Evolutionary conservation across 2,113 vertebrate genomes (phyloP).

Genomic region (Pogona vitticeps): DNA sequence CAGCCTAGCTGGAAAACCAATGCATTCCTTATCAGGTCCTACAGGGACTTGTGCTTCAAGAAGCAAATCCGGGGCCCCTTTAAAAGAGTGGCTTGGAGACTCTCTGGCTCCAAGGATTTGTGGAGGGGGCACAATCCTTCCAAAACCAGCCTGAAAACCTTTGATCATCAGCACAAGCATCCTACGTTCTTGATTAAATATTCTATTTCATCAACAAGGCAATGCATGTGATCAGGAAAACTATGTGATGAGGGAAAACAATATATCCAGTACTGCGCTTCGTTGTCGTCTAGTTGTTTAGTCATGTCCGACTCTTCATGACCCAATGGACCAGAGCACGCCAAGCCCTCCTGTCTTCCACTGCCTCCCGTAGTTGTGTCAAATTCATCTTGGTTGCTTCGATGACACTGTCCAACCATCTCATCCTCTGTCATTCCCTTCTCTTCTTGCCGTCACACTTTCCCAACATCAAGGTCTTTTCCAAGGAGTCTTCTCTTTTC

Average conservation of each 20-base stretch:
- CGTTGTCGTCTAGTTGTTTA: no score
- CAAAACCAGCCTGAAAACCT: background rate
- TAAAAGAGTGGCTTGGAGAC: background rate
- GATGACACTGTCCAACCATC: no score
- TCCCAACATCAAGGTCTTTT: no score
- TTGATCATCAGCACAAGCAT: background rate
- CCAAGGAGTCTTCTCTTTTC: no score
- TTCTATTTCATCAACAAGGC: background rate
- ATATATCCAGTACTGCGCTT: background rate
- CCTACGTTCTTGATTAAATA: conserved; percentile 9
- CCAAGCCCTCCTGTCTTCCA: no score
- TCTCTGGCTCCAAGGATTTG: background rate
- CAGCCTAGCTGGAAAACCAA: background rate
- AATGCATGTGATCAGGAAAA: background rate
- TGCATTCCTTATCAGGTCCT: background rate
- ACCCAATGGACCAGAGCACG: no score
- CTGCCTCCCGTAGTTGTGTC: no score
- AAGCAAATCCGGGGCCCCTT: background rate
- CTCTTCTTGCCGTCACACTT: no score
- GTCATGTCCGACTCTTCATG: no score
- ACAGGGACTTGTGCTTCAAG: background rate
- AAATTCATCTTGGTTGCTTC: no score
- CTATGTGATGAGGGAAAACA: background rate
- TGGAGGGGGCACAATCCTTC: background rate
- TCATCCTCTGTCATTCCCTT: no score